Conservation (phyloP, 1,140 invertebrate species). For the Ips nitidus region DNA sequence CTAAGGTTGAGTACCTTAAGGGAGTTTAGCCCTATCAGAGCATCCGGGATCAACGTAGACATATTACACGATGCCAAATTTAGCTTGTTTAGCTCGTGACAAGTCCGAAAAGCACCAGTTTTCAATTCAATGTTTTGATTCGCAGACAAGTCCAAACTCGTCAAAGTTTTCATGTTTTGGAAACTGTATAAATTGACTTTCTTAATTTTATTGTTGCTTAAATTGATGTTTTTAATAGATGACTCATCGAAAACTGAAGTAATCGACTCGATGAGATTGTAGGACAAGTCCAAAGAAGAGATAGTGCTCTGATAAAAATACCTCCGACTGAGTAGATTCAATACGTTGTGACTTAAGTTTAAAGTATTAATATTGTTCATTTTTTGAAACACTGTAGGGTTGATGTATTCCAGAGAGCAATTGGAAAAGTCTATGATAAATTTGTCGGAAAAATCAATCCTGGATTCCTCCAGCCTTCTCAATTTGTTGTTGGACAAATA, state of each 20-base stretch:
- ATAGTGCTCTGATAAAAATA: neutral
- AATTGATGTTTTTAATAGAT: neutral
- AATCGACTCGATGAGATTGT: constrained; percentile 4
- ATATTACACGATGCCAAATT: constrained; percentile 11
- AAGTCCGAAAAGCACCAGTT: constrained; percentile 8
- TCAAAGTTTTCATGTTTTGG: neutral
- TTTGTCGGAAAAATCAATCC: neutral
- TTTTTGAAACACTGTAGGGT: neutral
- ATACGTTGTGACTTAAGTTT: constrained; percentile 10
- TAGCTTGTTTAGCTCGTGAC: constrained; percentile 2
- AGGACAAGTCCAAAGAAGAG: constrained; percentile 2
- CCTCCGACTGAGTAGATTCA: neutral
- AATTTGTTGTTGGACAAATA: neutral
- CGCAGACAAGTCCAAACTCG: constrained; percentile 8
- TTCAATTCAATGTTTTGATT: constrained; percentile 8
- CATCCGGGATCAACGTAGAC: neutral
- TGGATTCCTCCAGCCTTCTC: too few species aligned
- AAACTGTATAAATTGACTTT: constrained; percentile 15
- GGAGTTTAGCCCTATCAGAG: neutral
- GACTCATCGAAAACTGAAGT: neutral
- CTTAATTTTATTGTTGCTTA: constrained; percentile 4
- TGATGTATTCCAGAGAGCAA: constrained; percentile 5
- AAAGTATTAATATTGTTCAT: neutral
- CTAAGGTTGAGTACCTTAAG: constrained; percentile 7
- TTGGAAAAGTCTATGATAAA: constrained; percentile 1